These are phyloP conservation scores for Tuberolachnus salignus DNA, from an alignment of 2,888 invertebrate genomes.

Conservation along the genomic window DNA sequence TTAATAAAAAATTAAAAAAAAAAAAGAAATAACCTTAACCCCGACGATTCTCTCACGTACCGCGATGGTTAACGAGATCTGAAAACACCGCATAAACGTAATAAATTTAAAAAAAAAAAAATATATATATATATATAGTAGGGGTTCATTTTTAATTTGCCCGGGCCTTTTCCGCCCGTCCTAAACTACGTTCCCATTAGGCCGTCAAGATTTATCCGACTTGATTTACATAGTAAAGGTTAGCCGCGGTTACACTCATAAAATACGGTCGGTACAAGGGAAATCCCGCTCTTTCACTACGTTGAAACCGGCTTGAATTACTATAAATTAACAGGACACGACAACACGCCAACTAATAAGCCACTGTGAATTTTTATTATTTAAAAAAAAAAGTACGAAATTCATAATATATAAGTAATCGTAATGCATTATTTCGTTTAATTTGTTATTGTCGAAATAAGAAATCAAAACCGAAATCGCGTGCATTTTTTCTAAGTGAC, in stretches of 20 bases:
- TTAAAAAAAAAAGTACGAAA: neutral
- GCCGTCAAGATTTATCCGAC: conserved; percentile 46
- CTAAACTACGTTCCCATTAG: conserved; percentile 2
- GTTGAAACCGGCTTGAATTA: conserved; percentile 29
- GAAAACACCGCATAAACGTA: neutral
- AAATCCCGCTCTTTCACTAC: conserved; percentile 23
- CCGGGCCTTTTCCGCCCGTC: neutral
- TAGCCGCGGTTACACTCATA: conserved; percentile 38
- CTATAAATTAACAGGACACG: conserved; percentile 35
- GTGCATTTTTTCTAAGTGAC: no score
- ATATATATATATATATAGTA: neutral
- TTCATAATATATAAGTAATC: neutral
- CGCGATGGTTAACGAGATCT: neutral
- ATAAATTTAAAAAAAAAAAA: conserved; percentile 19
- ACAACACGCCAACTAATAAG: conserved; percentile 23
- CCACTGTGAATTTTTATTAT: conserved; percentile 1
- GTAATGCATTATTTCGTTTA: no score
- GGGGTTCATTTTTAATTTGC: conserved; percentile 32
- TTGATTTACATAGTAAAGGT: conserved; percentile 44
- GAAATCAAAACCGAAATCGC: no score
- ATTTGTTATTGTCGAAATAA: no score
- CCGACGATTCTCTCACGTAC: neutral
- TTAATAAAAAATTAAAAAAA: neutral
- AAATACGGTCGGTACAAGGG: conserved; percentile 17
- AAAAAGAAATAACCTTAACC: neutral